These are phyloP conservation scores for Idaea aversata DNA, from an alignment of 2,888 invertebrate genomes.

Conservation along the genomic window DNA sequence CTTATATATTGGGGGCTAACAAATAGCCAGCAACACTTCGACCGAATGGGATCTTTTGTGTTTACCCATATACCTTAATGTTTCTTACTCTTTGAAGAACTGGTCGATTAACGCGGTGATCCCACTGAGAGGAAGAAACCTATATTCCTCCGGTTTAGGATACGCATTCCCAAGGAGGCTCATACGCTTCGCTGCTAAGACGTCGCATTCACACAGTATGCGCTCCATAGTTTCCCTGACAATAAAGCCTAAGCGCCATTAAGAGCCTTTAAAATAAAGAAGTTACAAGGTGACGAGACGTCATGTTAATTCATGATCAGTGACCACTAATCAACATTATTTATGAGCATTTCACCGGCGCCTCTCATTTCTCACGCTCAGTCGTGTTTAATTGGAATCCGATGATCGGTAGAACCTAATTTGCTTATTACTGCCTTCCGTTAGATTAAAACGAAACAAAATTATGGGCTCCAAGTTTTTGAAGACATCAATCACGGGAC, in stretches of 20 bases:
- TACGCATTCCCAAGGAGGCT: too few relatives aligned
- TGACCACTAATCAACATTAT: constrained; percentile 4
- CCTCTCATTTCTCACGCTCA: constrained; percentile 3
- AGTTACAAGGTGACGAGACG: constrained; percentile 3
- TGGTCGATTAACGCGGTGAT: too few relatives aligned
- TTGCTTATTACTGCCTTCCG: background rate
- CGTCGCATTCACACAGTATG: too few relatives aligned
- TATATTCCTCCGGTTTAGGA: too few relatives aligned
- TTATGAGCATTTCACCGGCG: constrained; percentile 4
- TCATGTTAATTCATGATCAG: constrained; percentile 11
- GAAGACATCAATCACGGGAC: background rate
- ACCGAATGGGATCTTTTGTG: too few relatives aligned
- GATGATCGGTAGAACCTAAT: constrained; percentile 3
- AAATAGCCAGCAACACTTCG: too few relatives aligned
- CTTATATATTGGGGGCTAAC: too few relatives aligned
- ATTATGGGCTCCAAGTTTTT: background rate
- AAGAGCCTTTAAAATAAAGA: background rate
- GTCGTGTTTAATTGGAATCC: constrained; percentile 2
- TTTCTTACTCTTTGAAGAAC: too few relatives aligned
- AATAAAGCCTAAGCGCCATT: background rate
- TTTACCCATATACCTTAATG: too few relatives aligned
- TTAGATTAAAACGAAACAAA: background rate
- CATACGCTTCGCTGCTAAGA: too few relatives aligned
- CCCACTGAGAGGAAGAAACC: too few relatives aligned
- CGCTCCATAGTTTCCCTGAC: too few relatives aligned